These are phyloP conservation scores for Brachionus plicatilis DNA, from an alignment of 1,140 invertebrate species.

Conservation along the genomic window DNA sequence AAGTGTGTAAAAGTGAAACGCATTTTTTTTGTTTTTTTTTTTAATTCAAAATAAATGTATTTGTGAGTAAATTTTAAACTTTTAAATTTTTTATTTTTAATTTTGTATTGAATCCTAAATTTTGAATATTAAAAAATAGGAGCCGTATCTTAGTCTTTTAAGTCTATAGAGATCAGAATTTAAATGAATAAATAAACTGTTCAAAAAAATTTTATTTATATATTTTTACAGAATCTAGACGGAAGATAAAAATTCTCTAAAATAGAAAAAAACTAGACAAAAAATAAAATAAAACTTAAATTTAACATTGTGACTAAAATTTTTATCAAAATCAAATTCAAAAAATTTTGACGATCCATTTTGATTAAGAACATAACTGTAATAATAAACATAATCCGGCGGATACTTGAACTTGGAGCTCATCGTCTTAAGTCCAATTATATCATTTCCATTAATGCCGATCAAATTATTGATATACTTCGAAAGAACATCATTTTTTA, in stretches of 20 bases:
- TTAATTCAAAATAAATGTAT: no score
- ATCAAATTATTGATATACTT: background rate
- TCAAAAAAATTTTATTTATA: no score
- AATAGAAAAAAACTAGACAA: background rate
- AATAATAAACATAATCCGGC: slow-evolving; percentile 19
- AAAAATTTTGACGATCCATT: background rate
- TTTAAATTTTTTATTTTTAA: no score
- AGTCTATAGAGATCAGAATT: no score
- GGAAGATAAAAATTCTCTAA: background rate
- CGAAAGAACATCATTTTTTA: background rate
- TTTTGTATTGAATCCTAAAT: no score
- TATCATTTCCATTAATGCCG: background rate
- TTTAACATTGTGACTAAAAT: background rate
- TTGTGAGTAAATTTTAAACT: no score
- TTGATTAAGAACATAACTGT: slow-evolving; percentile 11
- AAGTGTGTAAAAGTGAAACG: no score
- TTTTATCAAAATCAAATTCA: slow-evolving; percentile 12
- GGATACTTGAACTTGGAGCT: slow-evolving; percentile 16
- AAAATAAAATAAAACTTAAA: background rate
- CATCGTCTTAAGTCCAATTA: background rate
- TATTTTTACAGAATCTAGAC: background rate
- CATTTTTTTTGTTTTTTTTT: no score
- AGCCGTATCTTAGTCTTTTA: no score
- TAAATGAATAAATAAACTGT: no score
- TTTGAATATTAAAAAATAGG: no score